Percentiles rank a stretch among this genome's conserved stretches.
phyloP scores from a whole-genome alignment of 2,888 invertebrate genomes.

The Bugulina stolonifera region DNA sequence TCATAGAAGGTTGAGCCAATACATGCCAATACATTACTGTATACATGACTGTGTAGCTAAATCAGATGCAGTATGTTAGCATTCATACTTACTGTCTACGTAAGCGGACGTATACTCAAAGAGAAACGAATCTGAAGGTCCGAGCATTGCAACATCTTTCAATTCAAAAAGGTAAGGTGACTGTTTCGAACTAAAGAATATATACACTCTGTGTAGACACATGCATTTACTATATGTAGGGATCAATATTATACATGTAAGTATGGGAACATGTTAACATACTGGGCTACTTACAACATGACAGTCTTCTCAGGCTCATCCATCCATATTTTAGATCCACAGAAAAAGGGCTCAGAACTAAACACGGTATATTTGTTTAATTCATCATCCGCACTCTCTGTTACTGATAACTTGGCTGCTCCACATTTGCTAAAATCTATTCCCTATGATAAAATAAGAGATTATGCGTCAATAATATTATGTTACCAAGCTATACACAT shows the following conservation, averaged over 20 bases:
- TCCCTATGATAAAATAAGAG: not conserved
- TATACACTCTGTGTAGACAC: no score
- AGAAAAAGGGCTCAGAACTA: not conserved
- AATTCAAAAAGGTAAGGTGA: not conserved
- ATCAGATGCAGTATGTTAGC: no score
- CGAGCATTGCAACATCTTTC: not conserved
- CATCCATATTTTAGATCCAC: not conserved
- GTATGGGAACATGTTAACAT: no score
- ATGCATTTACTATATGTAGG: no score
- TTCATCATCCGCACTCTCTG: not conserved
- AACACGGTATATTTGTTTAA: not conserved
- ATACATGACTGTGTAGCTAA: no score
- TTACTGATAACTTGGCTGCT: not conserved
- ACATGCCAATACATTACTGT: no score
- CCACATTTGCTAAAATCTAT: conserved; percentile 17
- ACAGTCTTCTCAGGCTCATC: not conserved
- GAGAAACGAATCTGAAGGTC: not conserved
- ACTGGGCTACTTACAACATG: not conserved
- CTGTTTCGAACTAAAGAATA: not conserved
- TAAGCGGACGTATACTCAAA: conserved; percentile 2
- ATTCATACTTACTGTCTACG: not conserved
- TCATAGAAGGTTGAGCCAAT: no score
- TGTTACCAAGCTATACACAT: no score
- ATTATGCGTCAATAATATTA: no score
- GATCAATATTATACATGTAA: no score